These are phyloP conservation scores for Carassius gibelio DNA, from an alignment of 2,113 vertebrate genomes.

Conservation along the genomic window DNA sequence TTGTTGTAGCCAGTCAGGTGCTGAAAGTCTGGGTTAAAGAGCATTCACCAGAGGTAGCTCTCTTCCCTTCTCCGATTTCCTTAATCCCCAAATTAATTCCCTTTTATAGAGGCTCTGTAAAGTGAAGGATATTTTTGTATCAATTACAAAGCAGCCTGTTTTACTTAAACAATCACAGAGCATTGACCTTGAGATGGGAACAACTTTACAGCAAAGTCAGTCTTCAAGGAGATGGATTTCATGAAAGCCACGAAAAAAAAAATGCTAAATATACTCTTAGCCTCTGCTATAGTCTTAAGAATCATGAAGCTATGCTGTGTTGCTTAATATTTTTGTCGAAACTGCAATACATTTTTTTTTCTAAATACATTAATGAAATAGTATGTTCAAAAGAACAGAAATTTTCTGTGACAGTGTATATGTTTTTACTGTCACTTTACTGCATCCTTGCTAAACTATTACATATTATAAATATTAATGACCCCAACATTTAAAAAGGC, in stretches of 20 bases:
- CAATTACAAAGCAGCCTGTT: slow-evolving; percentile 59
- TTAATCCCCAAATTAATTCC: slow-evolving; percentile 71
- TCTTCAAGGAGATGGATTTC: slow-evolving; percentile 48
- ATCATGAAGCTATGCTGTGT: too few relatives aligned
- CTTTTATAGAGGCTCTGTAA: slow-evolving; percentile 59
- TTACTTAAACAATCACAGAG: slow-evolving; percentile 54
- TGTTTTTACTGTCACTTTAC: too few relatives aligned
- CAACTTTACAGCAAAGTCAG: slow-evolving; percentile 39
- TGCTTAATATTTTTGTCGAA: too few relatives aligned
- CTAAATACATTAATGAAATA: neutral
- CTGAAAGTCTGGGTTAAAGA: slow-evolving; percentile 85
- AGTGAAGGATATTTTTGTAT: slow-evolving; percentile 64
- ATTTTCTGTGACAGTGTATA: too few relatives aligned
- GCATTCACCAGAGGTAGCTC: slow-evolving; percentile 68
- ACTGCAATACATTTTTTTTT: too few relatives aligned
- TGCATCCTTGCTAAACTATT: too few relatives aligned
- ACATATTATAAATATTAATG: too few relatives aligned
- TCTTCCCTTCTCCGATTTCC: slow-evolving; percentile 64
- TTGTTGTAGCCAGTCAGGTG: slow-evolving; percentile 77
- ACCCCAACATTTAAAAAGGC: too few relatives aligned
- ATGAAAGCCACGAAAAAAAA: neutral
- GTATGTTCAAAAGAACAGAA: neutral
- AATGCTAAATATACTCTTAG: neutral
- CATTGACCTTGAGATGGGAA: slow-evolving; percentile 53
- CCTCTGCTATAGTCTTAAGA: too few relatives aligned